phyloP scores from a whole-genome alignment of 2,797 vertebrate genomes.

The Glyptemys insculpta region DNA sequence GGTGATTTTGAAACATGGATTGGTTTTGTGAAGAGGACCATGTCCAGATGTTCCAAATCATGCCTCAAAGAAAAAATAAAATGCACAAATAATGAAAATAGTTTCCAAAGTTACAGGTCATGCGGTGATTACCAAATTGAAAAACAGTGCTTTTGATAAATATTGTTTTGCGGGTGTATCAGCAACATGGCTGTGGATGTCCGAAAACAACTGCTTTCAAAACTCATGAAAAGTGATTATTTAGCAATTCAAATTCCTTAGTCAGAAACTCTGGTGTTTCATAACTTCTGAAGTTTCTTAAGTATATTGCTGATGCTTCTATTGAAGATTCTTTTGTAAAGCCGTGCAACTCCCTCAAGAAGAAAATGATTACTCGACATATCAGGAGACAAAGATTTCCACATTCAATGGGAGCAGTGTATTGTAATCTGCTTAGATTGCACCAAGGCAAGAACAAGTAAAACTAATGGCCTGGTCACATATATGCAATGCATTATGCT shows the following conservation, averaged over 20 bases:
- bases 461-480: not conserved
- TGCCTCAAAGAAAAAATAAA: not conserved
- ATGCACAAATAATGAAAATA: not conserved
- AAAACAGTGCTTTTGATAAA: not conserved
- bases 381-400: not conserved
- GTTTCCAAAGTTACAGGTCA: not conserved
- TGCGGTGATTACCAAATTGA: not conserved
- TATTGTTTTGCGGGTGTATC: not conserved
- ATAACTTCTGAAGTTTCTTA: not conserved
- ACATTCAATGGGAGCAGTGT: not conserved
- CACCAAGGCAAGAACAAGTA: not conserved
- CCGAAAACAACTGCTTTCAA: not conserved
- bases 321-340: not conserved
- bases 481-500: not conserved
- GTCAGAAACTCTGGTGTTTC: not conserved
- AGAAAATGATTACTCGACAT: not conserved
- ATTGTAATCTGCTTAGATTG: not conserved
- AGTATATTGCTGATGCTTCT: not conserved
- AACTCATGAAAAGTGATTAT: not conserved
- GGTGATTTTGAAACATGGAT: not conserved
- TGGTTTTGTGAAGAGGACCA: not conserved
- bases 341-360: not conserved
- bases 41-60: not conserved
- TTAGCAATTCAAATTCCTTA: not conserved
- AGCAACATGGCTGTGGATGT: not conserved